These are phyloP conservation scores for Oxygymnocypris stewartii DNA, from an alignment of 2,113 vertebrate species.

Conservation along the genomic window DNA sequence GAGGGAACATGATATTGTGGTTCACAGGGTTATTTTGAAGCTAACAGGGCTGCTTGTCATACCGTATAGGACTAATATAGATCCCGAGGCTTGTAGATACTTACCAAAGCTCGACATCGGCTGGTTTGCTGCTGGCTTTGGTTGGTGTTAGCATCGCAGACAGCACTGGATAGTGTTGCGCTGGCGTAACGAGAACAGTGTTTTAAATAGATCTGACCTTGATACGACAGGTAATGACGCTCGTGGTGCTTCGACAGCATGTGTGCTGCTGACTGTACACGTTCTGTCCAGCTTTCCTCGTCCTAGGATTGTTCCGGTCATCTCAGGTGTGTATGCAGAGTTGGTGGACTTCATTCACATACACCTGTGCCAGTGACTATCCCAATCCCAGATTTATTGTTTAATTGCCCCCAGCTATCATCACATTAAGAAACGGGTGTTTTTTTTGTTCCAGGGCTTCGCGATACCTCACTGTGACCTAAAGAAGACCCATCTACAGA, in stretches of 20 bases:
- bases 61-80: constrained; percentile 35
- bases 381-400: neutral
- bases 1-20: constrained; percentile 36
- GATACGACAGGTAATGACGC: constrained; percentile 31
- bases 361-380: neutral
- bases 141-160: neutral
- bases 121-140: neutral
- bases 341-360: neutral
- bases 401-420: no score
- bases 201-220: constrained; percentile 41
- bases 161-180: no score
- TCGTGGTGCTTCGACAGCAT: constrained; percentile 27
- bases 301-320: neutral
- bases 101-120: neutral
- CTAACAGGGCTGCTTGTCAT: constrained; percentile 31
- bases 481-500: neutral
- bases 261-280: neutral
- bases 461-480: no score
- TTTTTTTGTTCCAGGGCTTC: no score
- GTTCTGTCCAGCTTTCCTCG: neutral
- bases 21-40: constrained; percentile 50
- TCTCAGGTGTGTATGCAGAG: neutral
- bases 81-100: neutral
- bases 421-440: no score
- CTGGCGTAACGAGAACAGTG: constrained; percentile 2